Base-by-base conservation (phyloP, 2,797 vertebrate species). In the Oreochromis grahami region DNA sequence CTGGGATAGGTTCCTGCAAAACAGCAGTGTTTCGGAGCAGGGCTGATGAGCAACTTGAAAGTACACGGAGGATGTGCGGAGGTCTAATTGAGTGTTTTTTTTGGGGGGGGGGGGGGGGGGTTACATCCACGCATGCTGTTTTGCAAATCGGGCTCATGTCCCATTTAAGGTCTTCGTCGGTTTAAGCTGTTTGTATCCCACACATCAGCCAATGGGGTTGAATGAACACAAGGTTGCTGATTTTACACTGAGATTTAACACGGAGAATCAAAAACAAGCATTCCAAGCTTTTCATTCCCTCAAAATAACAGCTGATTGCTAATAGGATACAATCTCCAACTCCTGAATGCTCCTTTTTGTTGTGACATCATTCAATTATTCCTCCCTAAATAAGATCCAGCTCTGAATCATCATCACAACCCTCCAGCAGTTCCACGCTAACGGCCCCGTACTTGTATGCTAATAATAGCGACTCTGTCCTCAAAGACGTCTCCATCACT, bases 1-100 rank as follows among this genome's bases (percentile, higher is more conserved):
- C 93, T 92, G 89, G 93, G 93, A 93, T 74, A 65, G 81, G 63
- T 80, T 89, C 85, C 82, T 80, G 84, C 38, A 2, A 88, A 82
- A 86, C 88, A 45, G 83, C 88, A 82, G 85, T 26, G 63, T 80
- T 85, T 91, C 83, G 34, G 52, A 80, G 84, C 7, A 1, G 38
- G 14, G 29, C 81, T 80, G 91, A 89, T 88, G 86, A 89, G 80
- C 17, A 53, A 76, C 78, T 78, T 84, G 77, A 78, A 89, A 84
- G 79, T 84, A 50, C 17, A 70, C 10, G 21, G 86, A 87, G 72
- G 89, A 89, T 81, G 84, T 43, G 15, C 34, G 3, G 82, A 77
- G 79, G 83, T 68, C 70, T 90, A 90, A 92, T 88, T 88, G 82
- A 86, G 50, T 70, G 80, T 79, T 36, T 60, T 34, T 60, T 11